Conservation (phyloP, 2,888 invertebrate species). For the Prosapia bicincta region DNA sequence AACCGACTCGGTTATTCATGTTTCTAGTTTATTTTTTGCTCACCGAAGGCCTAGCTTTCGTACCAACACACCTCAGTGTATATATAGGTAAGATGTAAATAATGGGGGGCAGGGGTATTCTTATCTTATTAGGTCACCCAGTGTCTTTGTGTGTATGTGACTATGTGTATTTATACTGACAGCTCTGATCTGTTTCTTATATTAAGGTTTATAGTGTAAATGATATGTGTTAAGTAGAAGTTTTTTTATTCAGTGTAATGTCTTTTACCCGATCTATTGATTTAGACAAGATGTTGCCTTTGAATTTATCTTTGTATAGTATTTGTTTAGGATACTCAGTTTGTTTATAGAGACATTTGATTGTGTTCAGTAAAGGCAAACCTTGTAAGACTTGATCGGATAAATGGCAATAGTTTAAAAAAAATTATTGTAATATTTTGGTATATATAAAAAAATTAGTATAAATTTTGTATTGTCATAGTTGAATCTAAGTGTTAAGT, state of each 20-base stretch:
- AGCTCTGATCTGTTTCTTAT: background rate
- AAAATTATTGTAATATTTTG: slow-evolving; percentile 22
- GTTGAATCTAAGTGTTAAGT: background rate
- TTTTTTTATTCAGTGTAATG: background rate
- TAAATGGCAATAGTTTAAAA: background rate
- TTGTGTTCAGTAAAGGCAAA: background rate
- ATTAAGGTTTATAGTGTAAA: background rate
- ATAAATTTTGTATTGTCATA: background rate
- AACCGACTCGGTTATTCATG: background rate
- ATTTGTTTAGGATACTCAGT: background rate
- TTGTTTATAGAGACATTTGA: background rate
- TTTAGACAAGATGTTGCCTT: background rate
- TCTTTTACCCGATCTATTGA: background rate
- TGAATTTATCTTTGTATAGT: background rate
- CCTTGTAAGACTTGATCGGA: background rate
- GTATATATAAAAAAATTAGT: slow-evolving; percentile 10
- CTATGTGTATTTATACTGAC: background rate
- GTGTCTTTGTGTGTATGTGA: slow-evolving; percentile 2
- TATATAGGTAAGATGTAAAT: slow-evolving; percentile 24
- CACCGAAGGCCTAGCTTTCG: slow-evolving; percentile 13
- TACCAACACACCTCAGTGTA: slow-evolving; percentile 23
- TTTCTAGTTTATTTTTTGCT: slow-evolving; percentile 14
- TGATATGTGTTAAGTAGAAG: background rate
- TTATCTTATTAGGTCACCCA: background rate
- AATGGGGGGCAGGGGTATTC: slow-evolving; percentile 7